A percentile compares a stretch with the other conserved stretches of the same genome.
phyloP scores from a whole-genome alignment of 1,140 invertebrate genomes.

The Teleogryllus occipitalis region DNA sequence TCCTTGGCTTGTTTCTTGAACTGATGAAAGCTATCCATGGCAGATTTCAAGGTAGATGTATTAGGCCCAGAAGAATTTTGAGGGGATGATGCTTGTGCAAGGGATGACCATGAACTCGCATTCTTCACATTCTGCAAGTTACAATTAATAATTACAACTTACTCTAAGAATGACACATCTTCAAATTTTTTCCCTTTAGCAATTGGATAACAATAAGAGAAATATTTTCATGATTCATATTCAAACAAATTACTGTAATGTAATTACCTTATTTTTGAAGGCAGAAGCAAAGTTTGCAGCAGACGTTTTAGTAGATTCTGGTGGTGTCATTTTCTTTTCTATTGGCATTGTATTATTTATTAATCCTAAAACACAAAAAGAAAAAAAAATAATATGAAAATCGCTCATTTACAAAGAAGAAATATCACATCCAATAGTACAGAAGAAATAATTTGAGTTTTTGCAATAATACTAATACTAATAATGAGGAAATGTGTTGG shows the following conservation, averaged over 20 bases:
- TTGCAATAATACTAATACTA: too few species aligned
- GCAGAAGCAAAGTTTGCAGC: constrained; percentile 53
- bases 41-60: constrained; percentile 27
- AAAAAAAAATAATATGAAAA: neutral
- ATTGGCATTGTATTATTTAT: constrained; percentile 27
- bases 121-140: constrained; percentile 66
- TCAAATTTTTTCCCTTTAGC: too few species aligned
- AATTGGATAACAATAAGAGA: neutral
- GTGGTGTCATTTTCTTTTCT: constrained; percentile 39
- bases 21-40: constrained; percentile 53
- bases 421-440: too few species aligned
- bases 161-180: too few species aligned
- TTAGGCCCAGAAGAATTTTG: constrained; percentile 40
- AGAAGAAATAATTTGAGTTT: too few species aligned
- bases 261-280: constrained; percentile 51
- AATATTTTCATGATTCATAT: neutral
- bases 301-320: constrained; percentile 40
- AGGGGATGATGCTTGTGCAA: constrained; percentile 72
- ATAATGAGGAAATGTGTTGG: too few species aligned
- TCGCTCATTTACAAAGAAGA: too few species aligned
- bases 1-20: constrained; percentile 94
- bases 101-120: constrained; percentile 83
- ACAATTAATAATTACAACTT: neutral
- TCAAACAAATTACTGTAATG: neutral
- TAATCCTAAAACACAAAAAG: constrained; percentile 19